These are phyloP conservation scores for Amphimedon queenslandica DNA, from an alignment of 37 sponge, comb jelly and placozoan genomes.

Conservation along the genomic window DNA sequence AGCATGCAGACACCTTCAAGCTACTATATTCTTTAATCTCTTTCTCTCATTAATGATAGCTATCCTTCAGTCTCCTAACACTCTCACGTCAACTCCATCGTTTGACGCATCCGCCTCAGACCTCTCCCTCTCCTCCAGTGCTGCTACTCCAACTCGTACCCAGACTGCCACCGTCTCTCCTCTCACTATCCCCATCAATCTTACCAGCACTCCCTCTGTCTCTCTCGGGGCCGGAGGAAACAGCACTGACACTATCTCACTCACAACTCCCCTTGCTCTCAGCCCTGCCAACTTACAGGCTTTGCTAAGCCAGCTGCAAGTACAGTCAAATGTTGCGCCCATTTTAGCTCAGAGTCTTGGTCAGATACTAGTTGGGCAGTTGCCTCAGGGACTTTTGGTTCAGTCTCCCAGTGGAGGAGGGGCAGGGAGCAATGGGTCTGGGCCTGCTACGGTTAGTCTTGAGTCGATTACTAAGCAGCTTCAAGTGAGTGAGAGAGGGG, in stretches of 20 bases:
- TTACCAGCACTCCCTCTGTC: background rate
- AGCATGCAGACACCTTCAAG: too few relatives aligned
- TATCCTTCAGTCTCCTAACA: background rate
- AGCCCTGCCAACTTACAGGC: constrained; percentile 10
- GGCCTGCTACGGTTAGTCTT: background rate
- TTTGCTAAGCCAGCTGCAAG: constrained; percentile 22
- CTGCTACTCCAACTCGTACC: background rate
- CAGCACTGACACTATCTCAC: background rate
- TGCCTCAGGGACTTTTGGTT: background rate
- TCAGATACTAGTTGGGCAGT: constrained; percentile 2
- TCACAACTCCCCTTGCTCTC: background rate
- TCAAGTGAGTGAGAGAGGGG: background rate
- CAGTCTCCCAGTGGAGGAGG: background rate
- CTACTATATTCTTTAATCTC: too few relatives aligned
- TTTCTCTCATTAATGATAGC: background rate
- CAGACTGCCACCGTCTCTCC: background rate
- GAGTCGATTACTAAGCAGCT: background rate
- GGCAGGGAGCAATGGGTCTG: too few relatives aligned
- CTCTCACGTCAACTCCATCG: background rate
- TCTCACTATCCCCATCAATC: background rate
- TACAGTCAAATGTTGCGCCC: constrained; percentile 2
- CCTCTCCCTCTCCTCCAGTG: background rate
- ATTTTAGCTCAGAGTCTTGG: constrained; percentile 13
- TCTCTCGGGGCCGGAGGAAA: background rate
- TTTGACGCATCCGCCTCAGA: background rate